phyloP scores from a whole-genome alignment of 2,797 vertebrate species.

The Toxotes lorentzi region DNA sequence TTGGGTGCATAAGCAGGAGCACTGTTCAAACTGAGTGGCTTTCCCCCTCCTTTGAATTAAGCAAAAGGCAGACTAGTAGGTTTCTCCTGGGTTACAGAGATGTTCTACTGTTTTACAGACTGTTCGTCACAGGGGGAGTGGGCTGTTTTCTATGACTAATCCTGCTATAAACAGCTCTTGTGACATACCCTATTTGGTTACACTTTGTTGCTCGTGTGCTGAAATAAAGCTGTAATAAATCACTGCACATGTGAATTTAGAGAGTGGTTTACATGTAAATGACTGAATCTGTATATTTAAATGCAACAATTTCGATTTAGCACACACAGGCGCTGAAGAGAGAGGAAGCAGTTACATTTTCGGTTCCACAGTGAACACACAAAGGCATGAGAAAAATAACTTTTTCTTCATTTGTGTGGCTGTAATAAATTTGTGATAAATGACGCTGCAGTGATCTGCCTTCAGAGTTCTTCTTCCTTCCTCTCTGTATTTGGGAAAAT shows the following conservation, averaged over 20 bases:
- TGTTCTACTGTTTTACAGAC: slow-evolving; percentile 70
- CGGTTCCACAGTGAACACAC: background rate
- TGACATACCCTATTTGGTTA: slow-evolving; percentile 73
- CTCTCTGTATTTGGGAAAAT: slow-evolving; percentile 75
- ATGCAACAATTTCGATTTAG: slow-evolving; percentile 11
- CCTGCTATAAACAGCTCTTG: slow-evolving; percentile 81
- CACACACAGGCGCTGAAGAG: background rate
- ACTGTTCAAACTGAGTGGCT: slow-evolving; percentile 36
- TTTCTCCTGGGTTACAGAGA: slow-evolving; percentile 62
- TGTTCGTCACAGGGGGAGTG: slow-evolving; percentile 74
- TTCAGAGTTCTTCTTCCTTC: slow-evolving; percentile 57
- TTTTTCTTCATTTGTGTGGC: slow-evolving; percentile 39
- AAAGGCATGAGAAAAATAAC: background rate
- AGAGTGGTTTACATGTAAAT: slow-evolving; percentile 27
- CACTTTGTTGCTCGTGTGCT: slow-evolving; percentile 56
- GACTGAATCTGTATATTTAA: slow-evolving; percentile 20
- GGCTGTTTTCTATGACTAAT: slow-evolving; percentile 82
- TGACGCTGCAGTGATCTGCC: slow-evolving; percentile 64
- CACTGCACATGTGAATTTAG: slow-evolving; percentile 31
- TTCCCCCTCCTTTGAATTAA: slow-evolving; percentile 34
- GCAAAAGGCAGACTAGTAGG: slow-evolving; percentile 47
- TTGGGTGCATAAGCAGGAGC: slow-evolving; percentile 52
- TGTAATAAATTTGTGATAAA: slow-evolving; percentile 47
- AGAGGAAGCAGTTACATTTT: background rate
- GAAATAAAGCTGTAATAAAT: slow-evolving; percentile 56